Evolutionary conservation across 2,888 invertebrate genomes (phyloP), one percentile per base, ranked within the genome.

Genomic region (Cyrtodaria siliqua): DNA sequence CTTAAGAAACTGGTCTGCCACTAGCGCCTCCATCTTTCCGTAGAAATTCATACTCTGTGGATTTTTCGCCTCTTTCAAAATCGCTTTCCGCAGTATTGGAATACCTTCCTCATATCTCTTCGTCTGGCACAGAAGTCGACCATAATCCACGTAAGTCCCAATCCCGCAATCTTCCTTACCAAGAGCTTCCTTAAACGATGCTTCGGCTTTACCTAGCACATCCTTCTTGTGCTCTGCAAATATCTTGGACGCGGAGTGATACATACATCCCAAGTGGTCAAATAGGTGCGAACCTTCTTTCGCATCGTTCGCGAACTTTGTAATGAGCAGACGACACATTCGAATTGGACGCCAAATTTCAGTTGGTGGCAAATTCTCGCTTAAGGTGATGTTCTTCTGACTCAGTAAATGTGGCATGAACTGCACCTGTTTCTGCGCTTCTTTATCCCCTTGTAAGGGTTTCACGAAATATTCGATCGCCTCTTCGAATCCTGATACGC

Each of bases 311-410:
- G 84, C 78, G 49, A 79, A 86, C 42, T 84, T 77, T 40, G 73
- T 69, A 14, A 86, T 86, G 24, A 86, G 61, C 68, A 84, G 67
- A 20, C 84, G 77, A 64, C 86, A 84, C 74, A 86, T 80, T 47
- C 84, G 68, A 20, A 86, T 84, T 23, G 86, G 83, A 53, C 84
- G 81, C 86, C 86, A 86, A 6, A 86, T 84, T 62, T 86, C 86
- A 23, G 64, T 66, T 9, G 78, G 71, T 16, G 83, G 75, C n/a
- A 86, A 63, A 38, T 72, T 79, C 24, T 86, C 81, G 52, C 86
- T 86, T 14, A 86, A 63, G 23, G 81, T 66, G 33, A 86, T 86
- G 59, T 86, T 86, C 50, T 83, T 75, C 57, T 83, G 83, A 55
- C 81, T 82, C 23, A 86, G 49, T 8, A 84, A 59, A 56, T 83